Conservation (phyloP, 2,113 vertebrate species). For the Camelus dromedarius region DNA sequence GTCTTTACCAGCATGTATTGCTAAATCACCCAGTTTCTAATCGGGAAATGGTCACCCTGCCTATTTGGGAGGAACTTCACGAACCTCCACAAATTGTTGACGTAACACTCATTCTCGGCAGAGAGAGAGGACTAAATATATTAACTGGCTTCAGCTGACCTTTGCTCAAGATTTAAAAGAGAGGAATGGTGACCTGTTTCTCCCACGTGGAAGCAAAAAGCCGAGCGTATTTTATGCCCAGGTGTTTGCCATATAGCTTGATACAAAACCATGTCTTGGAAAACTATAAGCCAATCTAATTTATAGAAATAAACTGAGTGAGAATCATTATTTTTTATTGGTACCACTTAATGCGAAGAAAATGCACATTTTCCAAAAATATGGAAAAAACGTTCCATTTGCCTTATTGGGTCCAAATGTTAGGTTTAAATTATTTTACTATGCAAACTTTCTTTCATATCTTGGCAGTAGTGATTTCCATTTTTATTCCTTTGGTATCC, state of each 20-base stretch:
- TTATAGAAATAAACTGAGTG: constrained; percentile 92
- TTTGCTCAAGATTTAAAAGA: constrained; percentile 77
- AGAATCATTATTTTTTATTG: constrained; percentile 95
- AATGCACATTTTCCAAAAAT: constrained; percentile 91
- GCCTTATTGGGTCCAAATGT: constrained; percentile 93
- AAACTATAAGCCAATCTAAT: constrained; percentile 92
- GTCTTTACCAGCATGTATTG: background rate
- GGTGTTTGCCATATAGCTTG: constrained; percentile 90
- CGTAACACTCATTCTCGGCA: background rate
- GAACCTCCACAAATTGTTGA: background rate
- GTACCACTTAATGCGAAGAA: constrained; percentile 92
- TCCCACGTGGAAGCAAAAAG: constrained; percentile 85
- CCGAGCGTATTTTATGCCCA: constrained; percentile 88
- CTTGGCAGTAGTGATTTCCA: constrained; percentile 93
- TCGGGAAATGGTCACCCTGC: background rate
- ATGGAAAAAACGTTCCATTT: constrained; percentile 90
- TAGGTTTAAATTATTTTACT: constrained; percentile 93
- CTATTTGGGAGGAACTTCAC: background rate
- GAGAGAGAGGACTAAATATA: background rate
- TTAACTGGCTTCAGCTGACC: constrained; percentile 73
- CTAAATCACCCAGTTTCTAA: background rate
- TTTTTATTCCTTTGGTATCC: constrained; percentile 94
- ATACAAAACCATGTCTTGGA: constrained; percentile 90
- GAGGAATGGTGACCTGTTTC: constrained; percentile 57
- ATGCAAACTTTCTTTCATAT: constrained; percentile 93